phyloP scores from a whole-genome alignment of 2,888 invertebrate species.

The Arge pagana region DNA sequence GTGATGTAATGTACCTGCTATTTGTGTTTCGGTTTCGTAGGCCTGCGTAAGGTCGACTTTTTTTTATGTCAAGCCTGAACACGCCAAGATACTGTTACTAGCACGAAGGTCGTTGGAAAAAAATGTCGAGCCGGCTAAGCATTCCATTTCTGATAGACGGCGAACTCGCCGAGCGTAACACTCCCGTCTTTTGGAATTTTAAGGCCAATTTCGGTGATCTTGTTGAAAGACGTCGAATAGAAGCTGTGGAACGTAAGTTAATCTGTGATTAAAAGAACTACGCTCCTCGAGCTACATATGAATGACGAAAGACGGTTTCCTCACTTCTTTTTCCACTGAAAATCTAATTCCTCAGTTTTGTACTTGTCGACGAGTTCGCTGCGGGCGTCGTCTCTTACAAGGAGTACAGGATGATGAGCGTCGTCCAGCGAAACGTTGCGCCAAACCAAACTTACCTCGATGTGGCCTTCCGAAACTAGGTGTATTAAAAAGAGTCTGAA shows the following conservation, averaged over 20 bases:
- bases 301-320: not conserved
- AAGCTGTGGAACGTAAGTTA: conserved; percentile 14
- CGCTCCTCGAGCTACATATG: too few relatives aligned
- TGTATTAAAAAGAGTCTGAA: conserved; percentile 48
- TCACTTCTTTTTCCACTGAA: conserved; percentile 49
- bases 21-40: conserved; percentile 16
- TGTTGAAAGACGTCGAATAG: conserved; percentile 40
- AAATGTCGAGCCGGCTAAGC: not conserved
- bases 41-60: conserved; percentile 10
- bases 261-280: too few relatives aligned
- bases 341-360: conserved; percentile 35
- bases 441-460: conserved; percentile 45
- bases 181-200: conserved; percentile 37
- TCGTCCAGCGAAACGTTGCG: too few relatives aligned
- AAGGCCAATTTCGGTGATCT: conserved; percentile 50
- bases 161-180: conserved; percentile 49
- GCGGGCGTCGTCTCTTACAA: conserved; percentile 41
- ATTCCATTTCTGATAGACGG: conserved; percentile 38
- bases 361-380: conserved; percentile 38
- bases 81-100: not conserved
- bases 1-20: conserved; percentile 37
- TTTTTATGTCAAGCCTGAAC: conserved; percentile 3
- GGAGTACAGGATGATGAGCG: conserved; percentile 32
- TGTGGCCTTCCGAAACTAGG: conserved; percentile 41
- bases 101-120: not conserved